Base-by-base conservation (phyloP, 2,888 invertebrate genomes). In the Philhelius pedissequus region DNA sequence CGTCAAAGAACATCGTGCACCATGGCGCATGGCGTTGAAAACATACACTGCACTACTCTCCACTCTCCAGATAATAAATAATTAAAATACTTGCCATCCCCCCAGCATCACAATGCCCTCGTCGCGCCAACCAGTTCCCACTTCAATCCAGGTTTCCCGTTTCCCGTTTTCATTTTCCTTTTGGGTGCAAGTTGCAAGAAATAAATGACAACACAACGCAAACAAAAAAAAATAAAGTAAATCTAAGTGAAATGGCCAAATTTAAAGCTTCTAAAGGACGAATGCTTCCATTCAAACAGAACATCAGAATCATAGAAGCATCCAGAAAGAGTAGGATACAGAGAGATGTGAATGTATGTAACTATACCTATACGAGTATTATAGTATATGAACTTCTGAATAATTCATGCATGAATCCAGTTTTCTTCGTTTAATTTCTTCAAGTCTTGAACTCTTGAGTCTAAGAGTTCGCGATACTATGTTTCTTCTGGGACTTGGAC, bases 41-140 rank as follows among this genome's bases (percentile, higher is more conserved):
- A 69, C 75, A 60, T 62, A 20, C n/a, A n/a, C 32, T 69, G 54
- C 35, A 54, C 45, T 58, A 4, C 35, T 35, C 11, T 40, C n/a
- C n/a, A 64, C 40, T 70, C 35, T 56, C 64, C 66, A 69, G 69
- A 74, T 75, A 83, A 83, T 83, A 79, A 79, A 79, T 83, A 83
- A 83, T 83, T 83, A 74, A 79, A 83, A 79, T 58, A 70, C 62
- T 73, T 68, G n/a, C n/a, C n/a, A n/a, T n/a, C n/a, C n/a, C n/a
- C 71, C 48, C 48, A 48, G 20, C 22, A 1, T 0, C 11, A 3
- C 2, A 11, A 2, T 13, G 6, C 6, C 13, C 13, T 25, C 30
- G 18, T 32, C 32, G 18, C 13, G 13, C n/a, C 18, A 7, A 40
- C 13, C 4, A 1, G 9, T 20, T 48, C 11, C 68, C n/a, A 30